Conservation (phyloP, 1,140 invertebrate genomes). For the Panagrolaimus sp. region DNA sequence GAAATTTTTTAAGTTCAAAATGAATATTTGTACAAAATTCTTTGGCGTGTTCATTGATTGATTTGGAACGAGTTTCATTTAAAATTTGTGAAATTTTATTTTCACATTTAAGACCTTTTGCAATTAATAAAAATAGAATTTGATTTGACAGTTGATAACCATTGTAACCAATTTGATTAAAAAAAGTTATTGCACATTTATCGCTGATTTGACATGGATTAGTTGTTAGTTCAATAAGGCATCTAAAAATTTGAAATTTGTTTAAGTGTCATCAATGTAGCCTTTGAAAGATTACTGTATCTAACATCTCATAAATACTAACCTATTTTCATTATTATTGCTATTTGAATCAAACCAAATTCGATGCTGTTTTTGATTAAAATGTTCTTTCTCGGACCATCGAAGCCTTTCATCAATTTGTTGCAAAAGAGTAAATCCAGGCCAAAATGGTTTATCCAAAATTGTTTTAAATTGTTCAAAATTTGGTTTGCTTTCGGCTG, state of each 20-base stretch:
- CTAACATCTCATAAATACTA: too few species aligned
- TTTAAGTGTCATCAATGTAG: too few species aligned
- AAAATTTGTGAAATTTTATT: neutral
- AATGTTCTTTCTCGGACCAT: neutral
- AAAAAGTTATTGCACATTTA: neutral
- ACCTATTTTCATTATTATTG: neutral
- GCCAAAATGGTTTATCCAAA: neutral
- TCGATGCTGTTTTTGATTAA: neutral
- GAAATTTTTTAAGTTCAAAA: neutral
- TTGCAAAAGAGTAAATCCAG: neutral
- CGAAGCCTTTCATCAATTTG: constrained; percentile 11
- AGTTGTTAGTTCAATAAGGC: neutral
- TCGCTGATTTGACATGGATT: neutral
- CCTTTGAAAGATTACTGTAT: too few species aligned
- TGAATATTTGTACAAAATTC: constrained; percentile 2
- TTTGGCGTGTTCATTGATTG: neutral
- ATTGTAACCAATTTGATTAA: neutral
- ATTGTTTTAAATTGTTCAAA: neutral
- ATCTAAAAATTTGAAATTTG: too few species aligned
- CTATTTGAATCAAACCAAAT: neutral
- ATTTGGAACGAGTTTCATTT: too few species aligned
- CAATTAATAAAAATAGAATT: neutral
- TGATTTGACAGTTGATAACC: neutral
- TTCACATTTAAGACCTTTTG: neutral
- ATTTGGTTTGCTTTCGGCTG: neutral